A percentile compares a stretch with the other conserved stretches of the same genome.
phyloP scores from a whole-genome alignment of 2,888 invertebrate species.

The Nysson spinosus region DNA sequence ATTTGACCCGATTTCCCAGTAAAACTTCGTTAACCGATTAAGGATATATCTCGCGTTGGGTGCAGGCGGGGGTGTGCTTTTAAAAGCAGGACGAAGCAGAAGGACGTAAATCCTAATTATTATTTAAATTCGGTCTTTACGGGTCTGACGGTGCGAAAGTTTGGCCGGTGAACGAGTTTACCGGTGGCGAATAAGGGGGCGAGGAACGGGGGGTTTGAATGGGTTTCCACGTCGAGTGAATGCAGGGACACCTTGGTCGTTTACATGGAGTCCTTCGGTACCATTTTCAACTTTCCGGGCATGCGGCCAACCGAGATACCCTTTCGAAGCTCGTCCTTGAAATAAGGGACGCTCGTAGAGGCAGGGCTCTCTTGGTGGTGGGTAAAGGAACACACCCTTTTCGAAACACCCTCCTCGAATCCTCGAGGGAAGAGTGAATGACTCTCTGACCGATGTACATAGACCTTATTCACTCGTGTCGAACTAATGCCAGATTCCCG shows the following conservation, averaged over 20 bases:
- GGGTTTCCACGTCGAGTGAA: slow-evolving; percentile 24
- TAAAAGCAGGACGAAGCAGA: slow-evolving; percentile 3
- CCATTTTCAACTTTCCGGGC: slow-evolving; percentile 56
- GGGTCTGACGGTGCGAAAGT: slow-evolving; percentile 6
- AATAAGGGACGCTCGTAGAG: too few relatives aligned
- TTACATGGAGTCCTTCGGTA: slow-evolving; percentile 37
- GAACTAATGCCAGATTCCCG: slow-evolving; percentile 59
- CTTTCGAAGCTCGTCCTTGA: slow-evolving; percentile 49
- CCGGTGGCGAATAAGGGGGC: slow-evolving; percentile 7
- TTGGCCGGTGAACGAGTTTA: slow-evolving; percentile 6
- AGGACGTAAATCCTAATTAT: slow-evolving; percentile 45
- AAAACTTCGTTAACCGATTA: slow-evolving; percentile 35
- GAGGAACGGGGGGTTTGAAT: too few relatives aligned
- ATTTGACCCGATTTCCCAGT: slow-evolving; percentile 28
- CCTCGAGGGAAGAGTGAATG: slow-evolving; percentile 28
- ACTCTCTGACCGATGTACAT: slow-evolving; percentile 40
- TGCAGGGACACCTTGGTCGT: slow-evolving; percentile 46
- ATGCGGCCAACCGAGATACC: slow-evolving; percentile 59
- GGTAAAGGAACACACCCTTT: slow-evolving; percentile 43
- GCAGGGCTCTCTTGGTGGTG: too few relatives aligned
- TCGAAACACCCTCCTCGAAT: slow-evolving; percentile 32
- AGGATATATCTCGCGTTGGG: slow-evolving; percentile 1
- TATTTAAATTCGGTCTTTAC: slow-evolving; percentile 44
- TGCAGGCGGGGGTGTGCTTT: neutral
- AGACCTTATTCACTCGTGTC: slow-evolving; percentile 43